Base-by-base conservation (phyloP, 2,888 invertebrate genomes). In the Xiphydria camelus region DNA sequence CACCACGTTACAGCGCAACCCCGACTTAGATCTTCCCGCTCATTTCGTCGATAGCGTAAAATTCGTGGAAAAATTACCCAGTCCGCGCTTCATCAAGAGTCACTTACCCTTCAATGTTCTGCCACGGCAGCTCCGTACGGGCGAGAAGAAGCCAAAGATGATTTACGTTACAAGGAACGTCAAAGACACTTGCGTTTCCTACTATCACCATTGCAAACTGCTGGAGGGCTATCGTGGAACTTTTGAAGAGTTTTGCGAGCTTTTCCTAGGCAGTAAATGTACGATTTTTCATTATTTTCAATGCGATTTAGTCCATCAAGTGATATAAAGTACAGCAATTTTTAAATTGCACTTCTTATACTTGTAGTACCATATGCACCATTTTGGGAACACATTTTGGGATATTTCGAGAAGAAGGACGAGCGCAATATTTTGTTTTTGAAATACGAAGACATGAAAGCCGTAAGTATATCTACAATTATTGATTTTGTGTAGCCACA, bases 141-240 rank as follows among this genome's bases (percentile, higher is more conserved):
- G 71, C 7, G 59, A 60, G 10, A 77, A 71, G 45, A 72, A 66
- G 42, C 75, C 77, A 2, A 76, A 72, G 83, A 83, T 89, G 3
- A 78, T 89, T 12, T 88, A 88, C 62, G 83, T 88, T 0, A 81
- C 83, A 0, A 79, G 89, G 57, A 87, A 89, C 64, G 84, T 88
- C 0, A 84, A 88, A 57, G 89, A 89, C 63, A 83, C 85, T 0
- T 80, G 82, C 2, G 82, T 88, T 0, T 89, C 89, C 0, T 86
- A 83, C 59, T 89, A 80, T 64, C 84, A 86, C 63, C 81, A 88
- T 44, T 82, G 83, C 59, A 82, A 80, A 51, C 77, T 86, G 61
- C 72, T 85, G 20, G 77, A 81, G 35, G 76, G 83, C 0, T 79
- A 81, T 59, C 76, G 73, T 12, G 80, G 82, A 0, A 77, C 74